Evolutionary conservation across 2,888 invertebrate genomes (phyloP), one percentile per base, ranked within the genome.

Genomic region (Sympetrum striolatum): DNA sequence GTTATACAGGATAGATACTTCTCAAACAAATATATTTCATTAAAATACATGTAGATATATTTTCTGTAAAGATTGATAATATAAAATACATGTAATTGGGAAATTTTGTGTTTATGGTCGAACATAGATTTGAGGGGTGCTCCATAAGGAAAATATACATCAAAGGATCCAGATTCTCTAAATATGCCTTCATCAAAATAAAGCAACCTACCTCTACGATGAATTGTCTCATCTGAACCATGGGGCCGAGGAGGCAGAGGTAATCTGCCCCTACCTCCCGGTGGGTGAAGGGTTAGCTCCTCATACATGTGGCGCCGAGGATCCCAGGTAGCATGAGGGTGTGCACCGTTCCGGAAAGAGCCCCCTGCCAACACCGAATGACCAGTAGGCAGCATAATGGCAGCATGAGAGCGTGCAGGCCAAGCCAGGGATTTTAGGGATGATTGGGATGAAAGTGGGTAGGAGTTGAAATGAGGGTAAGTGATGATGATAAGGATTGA

Each of bases 241-340:
- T 95, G 94, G 92, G 93, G 92, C 91, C 94, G 95, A 92, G 96
- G 94, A 92, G 96, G 95, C 86, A 94, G 93, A 86, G 94, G 94
- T 91, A 94, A 94, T 93, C 94, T 93, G 92, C 94, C 93, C 92
- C 93, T 94, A 90, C 94, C 91, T 90, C 91, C 94, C 91, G 93
- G 93, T 92, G 93, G 94, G 93, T 97, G 93, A 90, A 93, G 96
- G 93, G 96, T 96, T 94, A 98, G 96, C 94, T 98, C 97, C 95
- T 98, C 98, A 95, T 98, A 98, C 95, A 98, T 97, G 93, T 98
- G 97, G 91, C 98, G 95, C 92, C 97, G 95, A 92, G 98, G 98
- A 95, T 98, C 98, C 98, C 98, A 98, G 93, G 98, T 98, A 90
- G 97, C 92, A 91, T 92, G 92, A 92, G 91, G 96, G 94, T 96